A percentile compares a stretch with the other conserved stretches of the same genome.
phyloP scores from a whole-genome alignment of 2,888 invertebrate genomes.

The Drosophila atroscutellata region DNA sequence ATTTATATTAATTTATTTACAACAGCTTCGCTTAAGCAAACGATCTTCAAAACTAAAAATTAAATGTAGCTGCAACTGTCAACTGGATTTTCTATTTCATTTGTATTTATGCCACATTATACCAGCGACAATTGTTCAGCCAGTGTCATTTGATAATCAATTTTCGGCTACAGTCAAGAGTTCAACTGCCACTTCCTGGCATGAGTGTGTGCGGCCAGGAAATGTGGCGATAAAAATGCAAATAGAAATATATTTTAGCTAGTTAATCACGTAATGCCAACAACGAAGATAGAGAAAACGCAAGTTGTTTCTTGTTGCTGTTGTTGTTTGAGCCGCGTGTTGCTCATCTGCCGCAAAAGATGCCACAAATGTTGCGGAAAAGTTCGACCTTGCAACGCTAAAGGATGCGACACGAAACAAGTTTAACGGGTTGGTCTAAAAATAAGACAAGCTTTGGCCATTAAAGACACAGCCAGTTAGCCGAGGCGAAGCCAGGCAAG shows the following conservation, averaged over 20 bases:
- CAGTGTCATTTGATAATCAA: background rate
- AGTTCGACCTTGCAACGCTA: constrained; percentile 55
- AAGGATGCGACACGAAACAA: constrained; percentile 65
- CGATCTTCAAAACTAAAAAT: background rate
- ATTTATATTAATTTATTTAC: too few species aligned
- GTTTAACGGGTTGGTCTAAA: constrained; percentile 69
- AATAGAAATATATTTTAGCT: constrained; percentile 58
- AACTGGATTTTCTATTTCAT: background rate
- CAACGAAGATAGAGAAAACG: constrained; percentile 62
- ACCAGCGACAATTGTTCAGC: background rate
- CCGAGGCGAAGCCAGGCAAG: background rate
- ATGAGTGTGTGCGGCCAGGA: constrained; percentile 53
- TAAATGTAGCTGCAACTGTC: background rate
- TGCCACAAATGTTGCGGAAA: constrained; percentile 54
- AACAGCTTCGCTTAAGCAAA: background rate
- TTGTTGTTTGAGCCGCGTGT: constrained; percentile 46
- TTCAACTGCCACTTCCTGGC: constrained; percentile 43
- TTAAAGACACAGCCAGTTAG: constrained; percentile 32
- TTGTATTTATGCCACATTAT: background rate
- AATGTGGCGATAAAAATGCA: constrained; percentile 66
- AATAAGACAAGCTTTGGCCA: constrained; percentile 54
- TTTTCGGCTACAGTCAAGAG: constrained; percentile 49
- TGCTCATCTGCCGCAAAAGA: constrained; percentile 59
- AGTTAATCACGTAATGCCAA: constrained; percentile 65
- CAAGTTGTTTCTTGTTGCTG: constrained; percentile 11